Base-by-base conservation (phyloP, 2,888 invertebrate genomes). In the Macaria notata region DNA sequence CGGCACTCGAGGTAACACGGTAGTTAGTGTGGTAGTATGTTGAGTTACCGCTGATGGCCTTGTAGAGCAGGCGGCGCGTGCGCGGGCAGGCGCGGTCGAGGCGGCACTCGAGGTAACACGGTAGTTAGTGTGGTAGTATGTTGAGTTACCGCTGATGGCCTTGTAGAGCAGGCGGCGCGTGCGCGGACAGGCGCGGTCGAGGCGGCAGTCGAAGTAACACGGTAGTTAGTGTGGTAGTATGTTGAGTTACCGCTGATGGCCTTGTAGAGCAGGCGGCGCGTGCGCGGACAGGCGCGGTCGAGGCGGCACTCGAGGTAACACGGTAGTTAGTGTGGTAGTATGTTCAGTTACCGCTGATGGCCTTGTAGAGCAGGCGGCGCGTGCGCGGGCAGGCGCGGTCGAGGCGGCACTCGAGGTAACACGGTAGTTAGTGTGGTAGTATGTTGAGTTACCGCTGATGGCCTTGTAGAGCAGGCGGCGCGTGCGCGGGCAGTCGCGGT, bases 81-180 rank as follows among this genome's bases (percentile, higher is more conserved):
- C 19, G 19, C 19, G 19, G 19, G 19, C 19, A 19, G 19, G 19
- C 19, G 19, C 19, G 19, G 19, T 19, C 19, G 19, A 19, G 19
- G 19, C 19, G 19, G 19, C 19, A 19, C 1, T 19, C 19, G 19
- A 19, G 19, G 19, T 19, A 19, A 19, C 19, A 19, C 19, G 19
- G 19, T 19, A 19, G 19, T 19, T 19, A 19, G 19, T 5, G 8
- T 30, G n/a, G 44, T 33, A n/a, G 38, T 38, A 38, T 38, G 5
- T 19, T 2, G 19, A 19, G 19, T 73, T 74, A 96, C 98, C 97
- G 68, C 96, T 97, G 69, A 98, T 98, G 43, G 98, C 98, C 67
- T 95, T 95, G 79, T 98, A 98, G n/a, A 98, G 95, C 55, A 97
- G 92, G 74, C 97, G 96, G n/a, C 98, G 90, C 6, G 98, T 97